These are phyloP conservation scores for Fratercula arctica DNA, from an alignment of 2,797 vertebrate species.

Conservation along the genomic window DNA sequence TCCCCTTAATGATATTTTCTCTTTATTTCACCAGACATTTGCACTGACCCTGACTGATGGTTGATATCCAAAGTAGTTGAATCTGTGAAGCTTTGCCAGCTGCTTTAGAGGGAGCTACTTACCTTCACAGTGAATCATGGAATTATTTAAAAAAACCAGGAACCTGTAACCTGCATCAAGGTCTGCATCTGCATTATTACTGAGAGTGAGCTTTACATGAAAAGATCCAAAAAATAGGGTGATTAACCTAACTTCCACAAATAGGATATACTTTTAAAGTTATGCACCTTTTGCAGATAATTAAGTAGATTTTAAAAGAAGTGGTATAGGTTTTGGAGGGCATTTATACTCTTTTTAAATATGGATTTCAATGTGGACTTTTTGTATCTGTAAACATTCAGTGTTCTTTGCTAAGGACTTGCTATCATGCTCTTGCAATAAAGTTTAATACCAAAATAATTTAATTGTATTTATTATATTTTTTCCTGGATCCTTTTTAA, in stretches of 20 bases:
- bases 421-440: background rate
- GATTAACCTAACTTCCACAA: background rate
- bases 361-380: background rate
- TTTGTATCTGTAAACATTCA: background rate
- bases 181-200: background rate
- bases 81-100: background rate
- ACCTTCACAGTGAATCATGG: background rate
- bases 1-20: background rate
- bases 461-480: background rate
- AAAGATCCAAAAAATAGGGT: background rate
- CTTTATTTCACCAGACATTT: background rate
- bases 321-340: background rate
- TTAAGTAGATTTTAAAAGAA: background rate
- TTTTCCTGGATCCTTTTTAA: background rate
- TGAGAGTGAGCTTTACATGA: background rate
- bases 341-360: background rate
- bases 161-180: background rate
- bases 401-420: background rate
- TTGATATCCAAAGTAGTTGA: background rate
- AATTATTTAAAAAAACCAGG: background rate
- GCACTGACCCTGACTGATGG: background rate
- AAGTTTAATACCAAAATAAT: background rate
- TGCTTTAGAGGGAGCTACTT: background rate
- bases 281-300: background rate
- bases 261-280: background rate